A percentile compares a stretch with the other conserved stretches of the same genome.
Conservation (phyloP, 2,113 vertebrate genomes). For the Thermophis baileyi region DNA sequence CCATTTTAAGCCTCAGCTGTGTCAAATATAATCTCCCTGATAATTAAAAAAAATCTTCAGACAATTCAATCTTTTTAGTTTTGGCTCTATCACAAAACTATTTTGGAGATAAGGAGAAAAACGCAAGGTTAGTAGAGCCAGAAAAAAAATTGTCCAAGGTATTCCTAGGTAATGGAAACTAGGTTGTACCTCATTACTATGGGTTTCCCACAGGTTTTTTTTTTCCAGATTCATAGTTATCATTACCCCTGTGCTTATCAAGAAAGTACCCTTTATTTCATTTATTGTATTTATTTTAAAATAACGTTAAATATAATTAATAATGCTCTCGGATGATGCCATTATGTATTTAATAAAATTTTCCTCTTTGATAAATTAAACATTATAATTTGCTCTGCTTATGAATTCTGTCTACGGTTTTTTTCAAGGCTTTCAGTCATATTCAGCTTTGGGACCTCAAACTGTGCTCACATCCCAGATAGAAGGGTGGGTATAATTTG, state of each 20-base stretch:
- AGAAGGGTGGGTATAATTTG: not conserved
- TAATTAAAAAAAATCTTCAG: not conserved
- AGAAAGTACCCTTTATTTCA: not conserved
- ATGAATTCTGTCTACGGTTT: not conserved
- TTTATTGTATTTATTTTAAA: not conserved
- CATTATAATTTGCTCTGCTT: not conserved
- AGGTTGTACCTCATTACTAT: not conserved
- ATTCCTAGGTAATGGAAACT: not conserved
- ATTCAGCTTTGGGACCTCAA: not conserved
- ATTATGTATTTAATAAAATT: not conserved
- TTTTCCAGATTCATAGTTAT: not conserved
- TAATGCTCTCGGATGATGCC: not conserved
- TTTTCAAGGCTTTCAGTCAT: not conserved
- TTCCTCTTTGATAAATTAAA: not conserved
- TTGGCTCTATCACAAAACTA: not conserved
- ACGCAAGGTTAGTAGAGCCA: not conserved
- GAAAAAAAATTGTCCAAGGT: not conserved
- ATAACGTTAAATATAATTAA: not conserved
- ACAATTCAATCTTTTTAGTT: not conserved
- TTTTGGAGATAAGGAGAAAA: not conserved
- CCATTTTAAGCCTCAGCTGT: not conserved
- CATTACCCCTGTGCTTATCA: not conserved
- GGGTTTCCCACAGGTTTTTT: not conserved
- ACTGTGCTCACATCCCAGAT: not conserved
- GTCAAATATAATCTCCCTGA: not conserved